Evolutionary conservation across 2,113 vertebrate species (phyloP).

Genomic region (Lonchura striata): DNA sequence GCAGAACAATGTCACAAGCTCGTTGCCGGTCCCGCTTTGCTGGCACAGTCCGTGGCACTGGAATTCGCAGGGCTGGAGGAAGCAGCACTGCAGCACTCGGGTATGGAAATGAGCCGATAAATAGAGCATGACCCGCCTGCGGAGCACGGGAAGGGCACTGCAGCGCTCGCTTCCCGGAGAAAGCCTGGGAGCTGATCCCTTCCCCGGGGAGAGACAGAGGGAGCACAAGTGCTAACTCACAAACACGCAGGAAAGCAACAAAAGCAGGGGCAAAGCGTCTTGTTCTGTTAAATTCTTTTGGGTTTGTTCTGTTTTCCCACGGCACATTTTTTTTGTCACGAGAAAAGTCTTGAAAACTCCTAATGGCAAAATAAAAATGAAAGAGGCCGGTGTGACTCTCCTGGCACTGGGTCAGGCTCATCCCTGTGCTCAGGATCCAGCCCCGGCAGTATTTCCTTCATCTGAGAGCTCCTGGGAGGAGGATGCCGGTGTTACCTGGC

Average conservation of each 20-base stretch:
- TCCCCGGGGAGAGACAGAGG: neutral
- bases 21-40: neutral
- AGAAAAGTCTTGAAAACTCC: neutral
- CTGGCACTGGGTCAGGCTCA: neutral
- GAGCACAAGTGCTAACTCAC: neutral
- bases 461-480: neutral
- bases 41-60: neutral
- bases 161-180: neutral
- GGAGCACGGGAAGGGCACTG: neutral
- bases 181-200: neutral
- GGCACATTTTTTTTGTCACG: neutral
- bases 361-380: neutral
- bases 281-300: neutral
- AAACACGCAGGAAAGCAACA: neutral
- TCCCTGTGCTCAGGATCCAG: neutral
- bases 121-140: neutral
- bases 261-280: neutral
- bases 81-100: neutral
- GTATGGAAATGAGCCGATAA: neutral
- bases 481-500: rapidly evolving
- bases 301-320: neutral
- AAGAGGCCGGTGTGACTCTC: neutral
- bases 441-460: neutral
- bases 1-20: neutral
- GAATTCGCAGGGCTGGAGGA: neutral